Conservation (phyloP, 37 sponge, comb jelly and placozoan species). For the Hormiphora californensis region DNA sequence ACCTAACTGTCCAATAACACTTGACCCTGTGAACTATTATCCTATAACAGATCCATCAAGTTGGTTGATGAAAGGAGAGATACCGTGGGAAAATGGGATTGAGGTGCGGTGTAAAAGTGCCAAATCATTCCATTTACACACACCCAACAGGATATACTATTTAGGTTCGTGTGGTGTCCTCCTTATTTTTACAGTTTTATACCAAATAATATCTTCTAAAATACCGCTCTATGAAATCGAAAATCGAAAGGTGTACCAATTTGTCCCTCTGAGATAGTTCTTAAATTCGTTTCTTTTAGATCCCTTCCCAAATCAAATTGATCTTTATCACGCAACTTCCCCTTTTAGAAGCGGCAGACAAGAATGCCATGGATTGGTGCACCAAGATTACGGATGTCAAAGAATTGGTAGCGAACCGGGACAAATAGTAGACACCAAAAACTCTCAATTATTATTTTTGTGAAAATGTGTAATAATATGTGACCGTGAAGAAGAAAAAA, state of each 20-base stretch:
- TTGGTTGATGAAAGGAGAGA: neutral
- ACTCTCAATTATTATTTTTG: too few relatives aligned
- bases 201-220: neutral
- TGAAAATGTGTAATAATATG: too few relatives aligned
- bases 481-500: too few relatives aligned
- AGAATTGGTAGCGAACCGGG: too few relatives aligned
- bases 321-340: too few relatives aligned
- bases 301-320: neutral
- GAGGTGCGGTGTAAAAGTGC: neutral
- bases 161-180: neutral
- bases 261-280: neutral
- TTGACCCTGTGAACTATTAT: neutral
- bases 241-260: neutral
- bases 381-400: neutral
- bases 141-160: neutral
- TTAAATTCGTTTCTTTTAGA: neutral
- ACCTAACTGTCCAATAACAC: too few relatives aligned
- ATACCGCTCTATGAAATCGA: neutral
- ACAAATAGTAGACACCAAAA: too few relatives aligned
- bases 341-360: neutral
- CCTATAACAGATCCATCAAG: neutral
- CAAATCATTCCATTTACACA: neutral
- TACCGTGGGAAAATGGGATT: conserved; percentile 6
- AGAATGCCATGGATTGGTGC: neutral
- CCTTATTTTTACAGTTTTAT: neutral